Percentiles rank a stretch among this genome's conserved stretches.
These are phyloP conservation scores for Picus viridis DNA, from an alignment of 2,797 vertebrate species.

Conservation along the genomic window DNA sequence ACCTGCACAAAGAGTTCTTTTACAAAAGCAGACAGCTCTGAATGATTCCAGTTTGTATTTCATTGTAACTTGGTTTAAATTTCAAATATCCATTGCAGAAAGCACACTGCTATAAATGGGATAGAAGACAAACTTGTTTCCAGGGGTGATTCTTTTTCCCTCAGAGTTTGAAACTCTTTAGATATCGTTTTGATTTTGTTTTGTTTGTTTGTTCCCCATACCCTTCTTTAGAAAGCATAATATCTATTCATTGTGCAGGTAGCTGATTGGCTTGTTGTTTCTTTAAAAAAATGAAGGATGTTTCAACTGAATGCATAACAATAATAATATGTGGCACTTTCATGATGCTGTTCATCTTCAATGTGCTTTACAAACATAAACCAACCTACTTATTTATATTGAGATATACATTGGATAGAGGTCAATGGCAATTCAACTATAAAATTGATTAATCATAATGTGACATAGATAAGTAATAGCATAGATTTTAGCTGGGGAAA, in stretches of 20 bases:
- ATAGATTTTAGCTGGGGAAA: conserved; percentile 31
- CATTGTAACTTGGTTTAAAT: not conserved
- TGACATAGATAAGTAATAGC: conserved; percentile 26
- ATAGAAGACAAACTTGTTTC: not conserved
- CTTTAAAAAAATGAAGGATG: conserved; percentile 8
- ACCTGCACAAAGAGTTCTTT: not conserved
- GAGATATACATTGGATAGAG: conserved; percentile 46
- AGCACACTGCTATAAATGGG: not conserved
- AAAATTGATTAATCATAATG: conserved; percentile 59
- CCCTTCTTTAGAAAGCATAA: not conserved
- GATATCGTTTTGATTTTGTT: not conserved
- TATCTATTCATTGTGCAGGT: not conserved
- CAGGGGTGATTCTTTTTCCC: not conserved
- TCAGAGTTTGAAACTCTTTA: not conserved
- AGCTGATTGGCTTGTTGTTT: not conserved
- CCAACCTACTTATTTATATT: conserved; percentile 48
- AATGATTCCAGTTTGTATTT: not conserved
- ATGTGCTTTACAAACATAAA: conserved; percentile 52
- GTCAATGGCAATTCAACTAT: conserved; percentile 58
- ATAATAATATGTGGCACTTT: conserved; percentile 27
- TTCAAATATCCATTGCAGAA: not conserved
- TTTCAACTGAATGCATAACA: not conserved
- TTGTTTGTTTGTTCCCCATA: not conserved
- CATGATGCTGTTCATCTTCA: conserved; percentile 45
- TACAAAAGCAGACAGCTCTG: not conserved